phyloP scores from a whole-genome alignment of 2,113 vertebrate species.

The Aspidoscelis tigris region DNA sequence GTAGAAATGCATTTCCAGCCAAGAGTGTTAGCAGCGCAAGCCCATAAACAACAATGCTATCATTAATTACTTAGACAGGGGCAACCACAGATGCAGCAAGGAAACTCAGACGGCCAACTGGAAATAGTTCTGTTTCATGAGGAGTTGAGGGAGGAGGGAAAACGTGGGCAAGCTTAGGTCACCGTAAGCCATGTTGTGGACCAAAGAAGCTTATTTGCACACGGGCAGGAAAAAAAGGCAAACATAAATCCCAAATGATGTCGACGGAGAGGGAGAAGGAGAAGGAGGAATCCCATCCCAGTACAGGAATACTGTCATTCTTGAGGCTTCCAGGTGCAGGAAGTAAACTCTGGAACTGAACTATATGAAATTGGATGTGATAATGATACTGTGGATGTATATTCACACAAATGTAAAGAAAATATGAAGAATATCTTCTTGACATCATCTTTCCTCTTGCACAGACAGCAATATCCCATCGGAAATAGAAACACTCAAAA shows the following conservation, averaged over 20 bases:
- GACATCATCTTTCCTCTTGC: not conserved
- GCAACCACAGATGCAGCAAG: slow-evolving; percentile 67
- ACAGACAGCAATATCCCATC: slow-evolving; percentile 4
- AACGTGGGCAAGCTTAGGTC: slow-evolving; percentile 63
- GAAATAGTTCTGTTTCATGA: slow-evolving; percentile 70
- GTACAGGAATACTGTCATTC: slow-evolving; percentile 53
- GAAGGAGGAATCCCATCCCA: slow-evolving; percentile 33
- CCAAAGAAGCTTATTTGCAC: slow-evolving; percentile 53
- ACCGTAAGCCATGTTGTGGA: slow-evolving; percentile 55
- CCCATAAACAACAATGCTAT: slow-evolving; percentile 70
- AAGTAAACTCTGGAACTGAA: slow-evolving; percentile 64
- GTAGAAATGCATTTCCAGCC: slow-evolving; percentile 74
- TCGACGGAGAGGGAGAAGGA: not conserved
- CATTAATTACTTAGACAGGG: slow-evolving; percentile 78
- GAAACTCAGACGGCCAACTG: slow-evolving; percentile 72
- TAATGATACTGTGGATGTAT: not conserved
- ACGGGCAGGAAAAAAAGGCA: slow-evolving; percentile 54
- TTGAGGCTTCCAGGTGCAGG: slow-evolving; percentile 55
- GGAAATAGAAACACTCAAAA: not conserved
- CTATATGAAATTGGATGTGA: slow-evolving; percentile 39
- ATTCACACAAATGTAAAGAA: not conserved
- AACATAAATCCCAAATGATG: slow-evolving; percentile 34
- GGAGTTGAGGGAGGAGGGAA: slow-evolving; percentile 47
- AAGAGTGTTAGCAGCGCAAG: slow-evolving; percentile 74
- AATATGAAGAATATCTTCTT: not conserved